Conservation (phyloP, 2,797 vertebrate species). For the Chiloscyllium punctatum region DNA sequence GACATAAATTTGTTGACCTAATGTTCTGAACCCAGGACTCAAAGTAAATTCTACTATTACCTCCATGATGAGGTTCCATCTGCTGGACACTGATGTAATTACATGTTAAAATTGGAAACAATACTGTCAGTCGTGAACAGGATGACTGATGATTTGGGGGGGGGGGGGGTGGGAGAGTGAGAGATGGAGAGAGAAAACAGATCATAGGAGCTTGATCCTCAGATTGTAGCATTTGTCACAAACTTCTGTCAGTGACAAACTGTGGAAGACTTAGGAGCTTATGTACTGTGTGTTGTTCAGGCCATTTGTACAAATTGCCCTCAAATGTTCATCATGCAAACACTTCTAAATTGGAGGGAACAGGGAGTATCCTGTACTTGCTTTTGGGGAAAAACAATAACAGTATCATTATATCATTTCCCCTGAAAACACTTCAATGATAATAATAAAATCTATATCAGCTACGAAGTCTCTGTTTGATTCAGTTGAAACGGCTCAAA, state of each 20-base stretch:
- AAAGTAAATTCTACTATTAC: background rate
- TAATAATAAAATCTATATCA: background rate
- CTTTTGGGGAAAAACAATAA: background rate
- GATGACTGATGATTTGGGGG: background rate
- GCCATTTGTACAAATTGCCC: background rate
- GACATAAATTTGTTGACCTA: background rate
- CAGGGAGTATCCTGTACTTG: background rate
- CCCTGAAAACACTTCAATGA: background rate
- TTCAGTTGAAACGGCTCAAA: background rate
- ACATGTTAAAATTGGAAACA: background rate
- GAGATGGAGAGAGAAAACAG: background rate
- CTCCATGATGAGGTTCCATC: background rate
- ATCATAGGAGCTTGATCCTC: too few relatives aligned
- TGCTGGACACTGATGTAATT: slow-evolving; percentile 10
- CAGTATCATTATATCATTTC: background rate
- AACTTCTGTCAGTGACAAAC: background rate
- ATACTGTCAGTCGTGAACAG: background rate
- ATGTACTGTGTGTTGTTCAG: background rate
- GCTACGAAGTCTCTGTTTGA: background rate
- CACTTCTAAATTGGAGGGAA: background rate
- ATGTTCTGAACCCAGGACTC: background rate
- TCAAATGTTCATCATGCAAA: background rate
- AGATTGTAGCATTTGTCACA: background rate
- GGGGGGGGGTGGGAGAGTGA: too few relatives aligned
- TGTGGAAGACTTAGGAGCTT: background rate